Conservation (phyloP, 1,140 invertebrate genomes). For the Dendrolimus kikuchii region DNA sequence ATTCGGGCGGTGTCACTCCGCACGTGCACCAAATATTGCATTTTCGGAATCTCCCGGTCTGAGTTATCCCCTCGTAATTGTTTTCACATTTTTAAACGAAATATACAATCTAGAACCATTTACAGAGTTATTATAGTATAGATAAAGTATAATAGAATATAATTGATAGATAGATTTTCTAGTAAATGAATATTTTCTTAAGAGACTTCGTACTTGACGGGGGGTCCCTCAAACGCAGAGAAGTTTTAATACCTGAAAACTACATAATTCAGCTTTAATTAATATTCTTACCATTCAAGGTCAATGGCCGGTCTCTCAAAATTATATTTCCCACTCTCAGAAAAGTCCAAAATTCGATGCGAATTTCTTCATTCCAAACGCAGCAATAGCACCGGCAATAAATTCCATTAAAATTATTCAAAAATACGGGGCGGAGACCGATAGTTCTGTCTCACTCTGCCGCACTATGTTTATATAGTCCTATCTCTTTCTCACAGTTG, state of each 20-base stretch:
- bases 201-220: too few species aligned
- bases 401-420: slow-evolving; percentile 33
- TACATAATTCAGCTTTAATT: background rate
- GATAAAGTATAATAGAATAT: too few species aligned
- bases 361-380: slow-evolving; percentile 32
- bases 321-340: slow-evolving; percentile 13
- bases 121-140: too few species aligned
- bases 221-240: background rate
- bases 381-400: slow-evolving; percentile 10
- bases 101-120: too few species aligned
- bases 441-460: slow-evolving; percentile 17
- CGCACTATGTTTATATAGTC: slow-evolving; percentile 6
- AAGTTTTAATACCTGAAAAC: background rate
- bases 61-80: too few species aligned
- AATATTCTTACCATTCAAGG: slow-evolving; percentile 31
- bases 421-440: slow-evolving; percentile 1
- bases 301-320: slow-evolving; percentile 16
- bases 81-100: too few species aligned
- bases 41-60: too few species aligned
- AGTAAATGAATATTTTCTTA: too few species aligned
- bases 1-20: too few species aligned
- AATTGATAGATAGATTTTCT: too few species aligned
- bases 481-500: slow-evolving; percentile 4
- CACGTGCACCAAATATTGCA: too few species aligned
- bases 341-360: slow-evolving; percentile 12